These are phyloP conservation scores for Cyclina sinensis DNA, from an alignment of 1,140 invertebrate genomes.

Conservation along the genomic window DNA sequence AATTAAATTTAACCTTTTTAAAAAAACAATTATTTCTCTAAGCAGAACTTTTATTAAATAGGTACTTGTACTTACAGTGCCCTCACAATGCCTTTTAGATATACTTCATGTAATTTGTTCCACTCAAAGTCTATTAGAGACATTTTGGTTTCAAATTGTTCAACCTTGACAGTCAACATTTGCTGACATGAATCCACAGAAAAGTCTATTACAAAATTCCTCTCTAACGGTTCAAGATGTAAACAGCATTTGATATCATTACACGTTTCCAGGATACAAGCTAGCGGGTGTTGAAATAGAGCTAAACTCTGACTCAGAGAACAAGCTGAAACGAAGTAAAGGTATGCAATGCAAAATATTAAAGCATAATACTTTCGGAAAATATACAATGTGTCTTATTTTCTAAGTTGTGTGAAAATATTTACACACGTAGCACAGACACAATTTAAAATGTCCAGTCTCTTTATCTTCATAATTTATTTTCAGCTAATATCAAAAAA, in stretches of 20 bases:
- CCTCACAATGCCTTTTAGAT: neutral
- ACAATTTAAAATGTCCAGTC: too few relatives aligned
- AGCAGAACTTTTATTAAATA: too few relatives aligned
- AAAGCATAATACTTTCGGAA: too few relatives aligned
- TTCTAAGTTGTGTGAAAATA: too few relatives aligned
- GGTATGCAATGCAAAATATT: too few relatives aligned
- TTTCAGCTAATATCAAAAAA: too few relatives aligned
- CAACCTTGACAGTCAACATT: neutral
- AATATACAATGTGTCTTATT: too few relatives aligned
- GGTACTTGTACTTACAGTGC: neutral
- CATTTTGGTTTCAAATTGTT: neutral
- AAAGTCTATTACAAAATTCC: neutral
- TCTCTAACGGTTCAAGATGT: neutral
- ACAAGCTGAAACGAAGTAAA: constrained; percentile 38
- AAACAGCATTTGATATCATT: constrained; percentile 63
- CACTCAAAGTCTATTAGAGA: constrained; percentile 35
- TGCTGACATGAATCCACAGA: constrained; percentile 11
- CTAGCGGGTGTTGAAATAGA: neutral
- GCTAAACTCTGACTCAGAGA: neutral
- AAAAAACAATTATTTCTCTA: too few relatives aligned
- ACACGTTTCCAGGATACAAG: constrained; percentile 44
- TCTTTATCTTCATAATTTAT: too few relatives aligned
- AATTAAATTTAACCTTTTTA: too few relatives aligned
- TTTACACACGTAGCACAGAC: too few relatives aligned
- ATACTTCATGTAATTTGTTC: neutral